Base-by-base conservation (phyloP, 2,113 vertebrate genomes). In the Pitta sordida region DNA sequence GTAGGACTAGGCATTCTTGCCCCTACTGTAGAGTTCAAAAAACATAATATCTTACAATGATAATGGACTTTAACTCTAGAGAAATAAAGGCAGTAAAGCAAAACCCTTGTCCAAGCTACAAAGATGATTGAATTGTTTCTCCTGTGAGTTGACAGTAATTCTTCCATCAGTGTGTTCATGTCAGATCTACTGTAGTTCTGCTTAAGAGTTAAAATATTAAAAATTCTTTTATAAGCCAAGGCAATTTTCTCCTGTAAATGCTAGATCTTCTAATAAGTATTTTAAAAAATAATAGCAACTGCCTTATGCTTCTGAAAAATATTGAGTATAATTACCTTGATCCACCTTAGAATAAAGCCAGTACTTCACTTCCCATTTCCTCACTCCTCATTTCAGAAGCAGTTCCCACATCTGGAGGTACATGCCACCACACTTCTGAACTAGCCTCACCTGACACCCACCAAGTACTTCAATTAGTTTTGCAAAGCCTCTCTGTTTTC, bases 51-150 rank as follows among this genome's bases (percentile, higher is more conserved):
- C 70, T 83, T 39, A 39, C 11, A 70, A n/a, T 9, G 21, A 53
- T 23, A 76, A 69, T 20, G 9, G 30, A 82, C 64, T 86, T 78
- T 56, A 78, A 84, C 69, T 44, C 86, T n/a, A 53, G 65, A 88
- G 75, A 93, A 94, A 88, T 67, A 86, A 89, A 87, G n/a, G 80
- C 44, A 84, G 41, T 91, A 75, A 87, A 75, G 23, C 30, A 60
- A 29, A 89, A 76, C 29, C 41, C 52, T 71, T 34, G 29, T 41
- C 27, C 56, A 53, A 76, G 53, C 22, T 85, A 85, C 56, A 80
- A 22, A 82, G 34, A 69, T 11, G 15, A 85, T 23, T 1, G 3
- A 15, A 29, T 36, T 59, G 19, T 19, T 90, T 30, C 79, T 93
- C 48, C 60, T 55, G 55, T 51, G 85, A 85, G 41, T 2, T 77